Base-by-base conservation (phyloP, 2,888 invertebrate species). In the Lasioglossum leucozonium region DNA sequence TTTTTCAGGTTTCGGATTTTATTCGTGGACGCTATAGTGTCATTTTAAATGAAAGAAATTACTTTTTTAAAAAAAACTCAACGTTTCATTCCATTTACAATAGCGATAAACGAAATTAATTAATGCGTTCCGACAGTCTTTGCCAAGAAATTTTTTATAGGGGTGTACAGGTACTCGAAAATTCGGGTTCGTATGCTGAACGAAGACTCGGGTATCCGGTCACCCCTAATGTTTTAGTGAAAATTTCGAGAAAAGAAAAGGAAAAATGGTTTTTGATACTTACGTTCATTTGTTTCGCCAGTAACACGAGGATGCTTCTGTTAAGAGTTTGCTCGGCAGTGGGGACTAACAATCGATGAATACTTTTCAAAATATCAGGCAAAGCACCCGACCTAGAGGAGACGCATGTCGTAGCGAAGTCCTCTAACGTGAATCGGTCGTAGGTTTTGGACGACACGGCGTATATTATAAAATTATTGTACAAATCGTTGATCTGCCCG, bases 351-450 rank as follows among this genome's bases (percentile, higher is more conserved):
- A 97, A 95, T 8, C 96, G 95, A 93, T 97, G 97, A 58, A 98
- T 96, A 13, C 96, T 95, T 92, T 97, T 97, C 90, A 98, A 94
- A 40, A 97, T 92, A 85, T 96, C 96, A 47, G 96, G 96, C 79
- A 98, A 95, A 4, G 97, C 97, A 71, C 96, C 95, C 0, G 96
- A 95, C 90, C 96, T 96, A 90, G 97, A 97, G 0, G 97, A 97
- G 3, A 97, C 97, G 67, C 97, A 97, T 95, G 96, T 96, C 88
- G 95, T 95, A 0, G 98, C 97, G 92, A 98, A 98, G 92, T 97
- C 96, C 92, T 97, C 95, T 87, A 98, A 92, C 10, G 98, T 98
- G 83, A 95, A 95, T 87, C 95, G 93, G 93, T 98, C 97, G 88
- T 97, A 95, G 82, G 95, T 95, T 51, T 95, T 94, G 0, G 81